A percentile compares a stretch with the other conserved stretches of the same genome.
phyloP scores from a whole-genome alignment of 2,888 invertebrate species.

The Agriopis leucophaearia region DNA sequence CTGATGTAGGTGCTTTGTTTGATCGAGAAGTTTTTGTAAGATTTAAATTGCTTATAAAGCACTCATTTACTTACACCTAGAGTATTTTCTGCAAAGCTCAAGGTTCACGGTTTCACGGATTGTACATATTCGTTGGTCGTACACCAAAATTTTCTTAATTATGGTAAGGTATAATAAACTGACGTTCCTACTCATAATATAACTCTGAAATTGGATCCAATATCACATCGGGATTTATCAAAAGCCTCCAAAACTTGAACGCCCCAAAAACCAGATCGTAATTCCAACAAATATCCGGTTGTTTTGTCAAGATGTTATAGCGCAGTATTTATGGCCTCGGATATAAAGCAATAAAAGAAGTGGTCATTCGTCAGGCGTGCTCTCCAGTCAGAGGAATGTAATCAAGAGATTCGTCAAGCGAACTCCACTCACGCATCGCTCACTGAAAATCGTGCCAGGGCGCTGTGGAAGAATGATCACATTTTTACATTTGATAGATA shows the following conservation, averaged over 20 bases:
- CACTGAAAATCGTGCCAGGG: conserved; percentile 55
- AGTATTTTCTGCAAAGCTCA: no score
- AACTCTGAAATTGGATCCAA: conserved; percentile 43
- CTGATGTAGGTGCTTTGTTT: no score
- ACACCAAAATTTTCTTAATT: conserved; percentile 1
- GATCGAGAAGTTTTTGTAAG: no score
- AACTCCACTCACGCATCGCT: conserved; percentile 57
- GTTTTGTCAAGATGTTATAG: conserved; percentile 58
- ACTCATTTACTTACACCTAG: no score
- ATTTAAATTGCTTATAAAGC: no score
- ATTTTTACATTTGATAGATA: conserved; percentile 64
- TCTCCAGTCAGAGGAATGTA: conserved; percentile 72
- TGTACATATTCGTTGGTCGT: not conserved
- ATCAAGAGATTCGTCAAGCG: conserved; percentile 76
- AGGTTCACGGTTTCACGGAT: no score
- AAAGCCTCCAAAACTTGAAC: conserved; percentile 24
- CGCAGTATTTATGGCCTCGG: conserved; percentile 63
- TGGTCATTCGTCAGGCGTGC: conserved; percentile 73
- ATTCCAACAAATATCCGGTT: conserved; percentile 38
- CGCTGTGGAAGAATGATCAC: conserved; percentile 63
- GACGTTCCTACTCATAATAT: conserved; percentile 1
- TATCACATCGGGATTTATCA: conserved; percentile 36
- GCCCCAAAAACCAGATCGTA: conserved; percentile 18
- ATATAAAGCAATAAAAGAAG: conserved; percentile 68
- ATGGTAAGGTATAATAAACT: not conserved